phyloP scores from a whole-genome alignment of 1,140 invertebrate species.

The Apocrypta bakeri region DNA sequence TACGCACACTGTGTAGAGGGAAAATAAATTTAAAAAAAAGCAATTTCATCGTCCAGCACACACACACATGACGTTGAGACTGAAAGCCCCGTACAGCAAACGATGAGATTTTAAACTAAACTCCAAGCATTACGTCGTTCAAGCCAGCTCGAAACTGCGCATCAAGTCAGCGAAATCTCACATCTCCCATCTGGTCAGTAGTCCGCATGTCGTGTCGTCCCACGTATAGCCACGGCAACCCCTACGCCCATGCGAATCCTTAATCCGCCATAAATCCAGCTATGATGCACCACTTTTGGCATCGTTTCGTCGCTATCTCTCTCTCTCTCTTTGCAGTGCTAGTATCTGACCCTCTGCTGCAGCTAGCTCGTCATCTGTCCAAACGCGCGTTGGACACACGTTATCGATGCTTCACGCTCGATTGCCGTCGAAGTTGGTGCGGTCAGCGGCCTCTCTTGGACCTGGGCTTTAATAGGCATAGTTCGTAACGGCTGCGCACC shows the following conservation, averaged over 20 bases:
- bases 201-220: background rate
- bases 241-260: background rate
- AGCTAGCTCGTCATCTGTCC: background rate
- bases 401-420: conserved; percentile 46
- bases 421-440: conserved; percentile 23
- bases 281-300: background rate
- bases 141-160: background rate
- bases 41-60: background rate
- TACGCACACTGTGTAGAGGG: background rate
- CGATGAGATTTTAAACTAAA: background rate
- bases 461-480: conserved; percentile 36
- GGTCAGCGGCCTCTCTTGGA: conserved; percentile 4
- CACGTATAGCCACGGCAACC: background rate
- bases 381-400: background rate
- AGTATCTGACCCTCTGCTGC: no score
- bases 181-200: background rate
- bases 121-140: background rate
- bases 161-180: background rate
- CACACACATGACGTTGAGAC: background rate
- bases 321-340: no score
- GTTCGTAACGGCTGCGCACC: conserved; percentile 12
- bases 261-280: conserved; percentile 33
- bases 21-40: background rate
- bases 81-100: no score
- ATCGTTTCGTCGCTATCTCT: background rate